phyloP scores from a whole-genome alignment of 1,140 invertebrate species.

The Bombus haemorrhoidalis region DNA sequence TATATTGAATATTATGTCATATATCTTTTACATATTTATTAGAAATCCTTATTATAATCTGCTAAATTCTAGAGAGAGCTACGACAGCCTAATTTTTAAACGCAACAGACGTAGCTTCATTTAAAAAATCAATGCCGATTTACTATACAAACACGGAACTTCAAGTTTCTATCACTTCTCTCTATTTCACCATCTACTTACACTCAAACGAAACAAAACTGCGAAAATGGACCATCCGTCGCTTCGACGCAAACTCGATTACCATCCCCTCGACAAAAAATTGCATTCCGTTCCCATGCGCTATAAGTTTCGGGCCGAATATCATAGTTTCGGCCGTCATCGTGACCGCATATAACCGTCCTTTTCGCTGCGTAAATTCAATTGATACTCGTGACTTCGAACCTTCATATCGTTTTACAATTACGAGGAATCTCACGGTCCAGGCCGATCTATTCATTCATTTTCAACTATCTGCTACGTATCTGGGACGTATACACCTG shows the following conservation, averaged over 20 bases:
- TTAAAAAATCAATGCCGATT: background rate
- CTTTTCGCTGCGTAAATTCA: too few relatives aligned
- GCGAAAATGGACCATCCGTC: background rate
- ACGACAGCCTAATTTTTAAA: too few relatives aligned
- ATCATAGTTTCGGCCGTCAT: too few relatives aligned
- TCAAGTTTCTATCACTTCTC: background rate
- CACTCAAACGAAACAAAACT: background rate
- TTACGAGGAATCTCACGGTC: background rate
- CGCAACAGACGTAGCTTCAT: background rate
- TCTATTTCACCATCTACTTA: background rate
- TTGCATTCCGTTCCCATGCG: background rate
- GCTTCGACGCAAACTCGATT: background rate
- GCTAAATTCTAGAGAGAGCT: background rate
- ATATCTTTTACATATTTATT: background rate
- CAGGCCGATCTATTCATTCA: background rate
- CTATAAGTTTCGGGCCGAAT: too few relatives aligned
- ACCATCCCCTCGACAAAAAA: background rate
- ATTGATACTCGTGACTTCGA: background rate
- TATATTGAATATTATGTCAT: too few relatives aligned
- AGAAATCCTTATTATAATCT: background rate
- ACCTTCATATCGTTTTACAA: background rate
- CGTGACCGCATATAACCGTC: too few relatives aligned
- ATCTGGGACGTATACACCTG: conserved; percentile 46
- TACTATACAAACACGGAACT: background rate
- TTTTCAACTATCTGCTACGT: conserved; percentile 29